A percentile compares a stretch with the other conserved stretches of the same genome.
phyloP scores from a whole-genome alignment of 2,888 invertebrate species.

The Ormyrus labotus region DNA sequence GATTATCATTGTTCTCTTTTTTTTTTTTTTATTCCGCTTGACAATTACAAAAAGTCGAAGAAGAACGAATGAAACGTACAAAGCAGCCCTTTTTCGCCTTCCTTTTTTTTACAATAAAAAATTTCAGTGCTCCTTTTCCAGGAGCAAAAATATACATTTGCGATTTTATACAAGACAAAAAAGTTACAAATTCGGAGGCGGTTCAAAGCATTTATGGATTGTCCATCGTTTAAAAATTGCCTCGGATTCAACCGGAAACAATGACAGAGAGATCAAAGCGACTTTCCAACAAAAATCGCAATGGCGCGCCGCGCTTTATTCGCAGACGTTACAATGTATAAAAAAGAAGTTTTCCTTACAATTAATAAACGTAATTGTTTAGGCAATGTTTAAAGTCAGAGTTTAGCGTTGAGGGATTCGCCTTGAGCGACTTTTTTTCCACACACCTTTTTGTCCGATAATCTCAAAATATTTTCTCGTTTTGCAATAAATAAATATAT shows the following conservation, averaged over 20 bases:
- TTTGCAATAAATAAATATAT: conserved; percentile 49
- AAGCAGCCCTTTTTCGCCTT: conserved; percentile 3
- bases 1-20: conserved; percentile 24
- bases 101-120: conserved; percentile 32
- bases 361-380: conserved; percentile 54
- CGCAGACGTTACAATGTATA: conserved; percentile 11
- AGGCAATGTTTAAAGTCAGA: conserved; percentile 54
- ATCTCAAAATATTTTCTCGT: conserved; percentile 27
- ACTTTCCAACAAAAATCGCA: conserved; percentile 29
- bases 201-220: conserved; percentile 6
- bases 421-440: conserved; percentile 44
- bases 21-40: not conserved
- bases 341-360: conserved; percentile 40
- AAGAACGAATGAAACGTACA: conserved; percentile 25
- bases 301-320: conserved; percentile 18
- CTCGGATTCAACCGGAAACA: conserved; percentile 32
- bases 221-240: not conserved
- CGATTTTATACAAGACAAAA: conserved; percentile 31
- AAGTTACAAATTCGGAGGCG: conserved; percentile 24
- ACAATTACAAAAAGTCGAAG: conserved; percentile 22
- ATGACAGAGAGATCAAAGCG: conserved; percentile 44
- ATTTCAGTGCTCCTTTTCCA: conserved; percentile 21
- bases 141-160: conserved; percentile 14
- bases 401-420: conserved; percentile 35
- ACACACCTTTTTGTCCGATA: not conserved